Conservation (phyloP, 2,797 vertebrate genomes). For the Rhabdophis nuchalis region DNA sequence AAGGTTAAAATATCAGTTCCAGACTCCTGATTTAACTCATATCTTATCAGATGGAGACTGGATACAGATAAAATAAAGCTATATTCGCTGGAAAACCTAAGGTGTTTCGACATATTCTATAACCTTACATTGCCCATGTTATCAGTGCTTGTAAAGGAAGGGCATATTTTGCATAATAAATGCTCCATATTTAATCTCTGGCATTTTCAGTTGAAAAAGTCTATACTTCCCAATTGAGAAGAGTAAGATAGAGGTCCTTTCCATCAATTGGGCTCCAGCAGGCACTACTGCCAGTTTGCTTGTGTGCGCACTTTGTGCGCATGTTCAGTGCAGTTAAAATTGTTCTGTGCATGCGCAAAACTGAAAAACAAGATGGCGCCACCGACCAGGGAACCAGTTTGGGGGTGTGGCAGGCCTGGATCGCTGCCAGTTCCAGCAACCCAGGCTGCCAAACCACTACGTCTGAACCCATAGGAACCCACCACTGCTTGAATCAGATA, state of each 20-base stretch:
- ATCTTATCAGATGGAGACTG: neutral
- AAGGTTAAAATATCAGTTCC: neutral
- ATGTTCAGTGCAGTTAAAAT: too few relatives aligned
- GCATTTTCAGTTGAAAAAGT: neutral
- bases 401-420: too few relatives aligned
- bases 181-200: neutral
- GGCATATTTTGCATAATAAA: neutral
- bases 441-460: too few relatives aligned
- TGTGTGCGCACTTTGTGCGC: too few relatives aligned
- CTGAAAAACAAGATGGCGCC: too few relatives aligned
- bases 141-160: neutral
- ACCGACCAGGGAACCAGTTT: too few relatives aligned
- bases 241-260: neutral
- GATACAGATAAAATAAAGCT: neutral
- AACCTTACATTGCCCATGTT: neutral
- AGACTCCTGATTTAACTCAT: neutral
- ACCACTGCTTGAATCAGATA: too few relatives aligned
- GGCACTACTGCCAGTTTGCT: too few relatives aligned
- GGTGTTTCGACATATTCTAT: neutral
- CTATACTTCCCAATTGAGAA: neutral
- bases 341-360: too few relatives aligned
- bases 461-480: too few relatives aligned
- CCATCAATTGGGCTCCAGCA: neutral
- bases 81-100: neutral
- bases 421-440: too few relatives aligned